Percentiles rank a stretch among this genome's conserved stretches.
These are phyloP conservation scores for Lypha dubia DNA, from an alignment of 2,888 invertebrate species.

Conservation along the genomic window DNA sequence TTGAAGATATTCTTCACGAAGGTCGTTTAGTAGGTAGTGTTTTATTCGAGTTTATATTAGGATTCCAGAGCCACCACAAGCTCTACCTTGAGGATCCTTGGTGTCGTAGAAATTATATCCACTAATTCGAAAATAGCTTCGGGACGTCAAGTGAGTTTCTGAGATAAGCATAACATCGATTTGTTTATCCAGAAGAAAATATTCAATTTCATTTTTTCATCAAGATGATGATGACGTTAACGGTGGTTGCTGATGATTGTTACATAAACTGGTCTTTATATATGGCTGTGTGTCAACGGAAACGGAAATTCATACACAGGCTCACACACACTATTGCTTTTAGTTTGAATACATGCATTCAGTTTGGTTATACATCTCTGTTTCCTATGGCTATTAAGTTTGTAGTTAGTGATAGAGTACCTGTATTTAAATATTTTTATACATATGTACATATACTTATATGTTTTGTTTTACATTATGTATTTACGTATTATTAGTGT, in stretches of 20 bases:
- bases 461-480: too few species aligned
- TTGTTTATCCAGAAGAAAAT: too few species aligned
- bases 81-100: too few species aligned
- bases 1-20: too few species aligned
- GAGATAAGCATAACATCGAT: too few species aligned
- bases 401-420: slow-evolving; percentile 62
- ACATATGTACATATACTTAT: slow-evolving; percentile 1
- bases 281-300: slow-evolving; percentile 53
- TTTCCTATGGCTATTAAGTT: slow-evolving; percentile 65
- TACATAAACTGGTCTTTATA: slow-evolving; percentile 3
- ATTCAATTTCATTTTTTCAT: too few species aligned
- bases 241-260: slow-evolving; percentile 31
- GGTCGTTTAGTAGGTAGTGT: too few species aligned
- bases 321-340: slow-evolving; percentile 16
- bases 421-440: slow-evolving; percentile 37
- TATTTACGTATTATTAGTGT: not conserved
- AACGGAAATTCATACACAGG: slow-evolving; percentile 56
- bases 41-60: too few species aligned
- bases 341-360: slow-evolving; percentile 6
- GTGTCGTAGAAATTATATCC: too few species aligned
- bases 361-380: slow-evolving; percentile 31
- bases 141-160: too few species aligned
- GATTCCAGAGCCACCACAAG: too few species aligned
- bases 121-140: too few species aligned
- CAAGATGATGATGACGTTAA: slow-evolving; percentile 9